phyloP scores from a whole-genome alignment of 2,888 invertebrate species.

The Himalopsyche japonica region DNA sequence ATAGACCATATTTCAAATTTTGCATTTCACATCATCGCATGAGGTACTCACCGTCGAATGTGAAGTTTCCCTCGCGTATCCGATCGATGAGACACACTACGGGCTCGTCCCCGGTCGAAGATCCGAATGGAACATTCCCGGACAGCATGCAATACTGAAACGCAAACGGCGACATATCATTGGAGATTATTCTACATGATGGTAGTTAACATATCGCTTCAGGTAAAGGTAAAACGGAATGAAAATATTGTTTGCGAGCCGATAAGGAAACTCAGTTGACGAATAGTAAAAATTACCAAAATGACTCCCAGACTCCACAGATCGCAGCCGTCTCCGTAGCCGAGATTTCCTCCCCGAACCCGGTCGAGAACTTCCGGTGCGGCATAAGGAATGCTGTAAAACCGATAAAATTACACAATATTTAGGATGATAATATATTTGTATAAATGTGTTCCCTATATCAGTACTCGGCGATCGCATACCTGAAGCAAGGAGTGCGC shows the following conservation, averaged over 20 bases:
- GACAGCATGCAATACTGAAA: conserved; percentile 77
- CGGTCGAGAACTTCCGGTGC: conserved; percentile 87
- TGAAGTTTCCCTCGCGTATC: conserved; percentile 78
- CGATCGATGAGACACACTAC: conserved; percentile 76
- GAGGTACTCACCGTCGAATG: conserved; percentile 63
- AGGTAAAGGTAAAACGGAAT: too few relatives aligned
- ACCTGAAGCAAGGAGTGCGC: conserved; percentile 89
- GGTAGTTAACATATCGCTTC: background rate
- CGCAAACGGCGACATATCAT: conserved; percentile 37
- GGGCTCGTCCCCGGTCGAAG: conserved; percentile 67
- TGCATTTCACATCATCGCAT: too few relatives aligned
- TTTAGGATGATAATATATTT: too few relatives aligned
- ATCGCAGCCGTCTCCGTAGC: conserved; percentile 93
- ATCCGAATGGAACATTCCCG: conserved; percentile 86
- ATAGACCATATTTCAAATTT: too few relatives aligned
- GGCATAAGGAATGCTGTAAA: conserved; percentile 83
- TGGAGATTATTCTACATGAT: background rate
- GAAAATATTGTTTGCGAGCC: background rate
- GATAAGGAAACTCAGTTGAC: background rate
- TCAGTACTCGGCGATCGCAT: conserved; percentile 40
- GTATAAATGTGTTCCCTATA: background rate
- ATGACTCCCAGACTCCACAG: conserved; percentile 96
- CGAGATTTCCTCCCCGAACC: conserved; percentile 50
- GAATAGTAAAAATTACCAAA: conserved; percentile 59
- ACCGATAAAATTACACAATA: too few relatives aligned